Conservation (phyloP, 2,797 vertebrate species). For the Echiichthys vipera region DNA sequence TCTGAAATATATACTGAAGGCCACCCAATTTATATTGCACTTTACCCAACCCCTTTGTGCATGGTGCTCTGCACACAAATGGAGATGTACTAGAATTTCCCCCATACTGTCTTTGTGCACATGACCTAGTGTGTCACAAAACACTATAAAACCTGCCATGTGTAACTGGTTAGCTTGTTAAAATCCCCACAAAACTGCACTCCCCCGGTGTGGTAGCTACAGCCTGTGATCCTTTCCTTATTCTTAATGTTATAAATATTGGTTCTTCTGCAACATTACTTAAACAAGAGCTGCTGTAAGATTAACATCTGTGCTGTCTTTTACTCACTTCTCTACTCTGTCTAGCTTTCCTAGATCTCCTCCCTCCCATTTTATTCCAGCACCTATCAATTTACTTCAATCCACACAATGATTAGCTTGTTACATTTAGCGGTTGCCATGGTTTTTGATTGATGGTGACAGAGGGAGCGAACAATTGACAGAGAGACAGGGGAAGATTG, state of each 20-base stretch:
- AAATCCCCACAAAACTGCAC: background rate
- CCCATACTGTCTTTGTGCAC: background rate
- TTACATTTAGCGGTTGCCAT: conserved; percentile 74
- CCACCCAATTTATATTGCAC: background rate
- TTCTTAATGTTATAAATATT: conserved; percentile 2
- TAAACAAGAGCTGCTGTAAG: background rate
- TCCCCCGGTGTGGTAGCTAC: background rate
- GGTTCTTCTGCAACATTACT: conserved; percentile 4
- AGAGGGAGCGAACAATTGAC: conserved; percentile 55
- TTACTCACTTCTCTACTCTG: conserved; percentile 35
- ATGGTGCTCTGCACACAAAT: background rate
- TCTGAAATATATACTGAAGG: background rate
- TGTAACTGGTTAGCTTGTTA: background rate
- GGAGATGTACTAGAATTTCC: background rate
- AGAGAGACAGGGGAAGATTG: conserved; percentile 32
- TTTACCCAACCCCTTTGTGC: background rate
- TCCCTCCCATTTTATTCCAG: conserved; percentile 60
- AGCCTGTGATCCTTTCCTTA: background rate
- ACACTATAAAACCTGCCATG: background rate
- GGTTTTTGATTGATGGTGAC: conserved; percentile 80
- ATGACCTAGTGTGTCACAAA: background rate
- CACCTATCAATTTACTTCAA: conserved; percentile 72
- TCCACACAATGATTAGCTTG: conserved; percentile 78
- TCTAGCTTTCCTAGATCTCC: conserved; percentile 52
- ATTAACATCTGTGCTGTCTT: conserved; percentile 22